Base-by-base conservation (phyloP, 2,888 invertebrate genomes). In the Ochropacha duplaris region DNA sequence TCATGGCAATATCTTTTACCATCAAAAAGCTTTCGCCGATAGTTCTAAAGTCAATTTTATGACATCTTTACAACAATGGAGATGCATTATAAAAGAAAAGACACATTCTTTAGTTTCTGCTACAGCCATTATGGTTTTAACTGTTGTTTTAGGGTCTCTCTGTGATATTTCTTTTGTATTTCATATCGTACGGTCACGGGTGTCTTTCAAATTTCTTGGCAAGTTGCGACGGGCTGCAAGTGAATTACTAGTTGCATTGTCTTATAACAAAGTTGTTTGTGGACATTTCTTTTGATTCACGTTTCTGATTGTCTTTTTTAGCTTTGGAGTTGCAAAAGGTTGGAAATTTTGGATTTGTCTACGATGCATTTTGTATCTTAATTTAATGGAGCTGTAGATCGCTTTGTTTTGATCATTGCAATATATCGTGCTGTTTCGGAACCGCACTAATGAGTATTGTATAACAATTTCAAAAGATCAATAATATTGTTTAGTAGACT, bases 21-120 rank as follows among this genome's bases (percentile, higher is more conserved):
- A 84, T 89, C 86, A 88, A 90, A 52, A 52, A 90, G 89, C 86
- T 86, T 84, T 88, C 79, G 85, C 88, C 88, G 86, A 86, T 86
- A 65, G 78, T 80, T 82, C 78, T 84, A 79, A 85, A 87, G 87
- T 88, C 85, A 89, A 90, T 90, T 90, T 91, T 90, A 92, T 87
- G 90, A 88, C 88, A 83, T 86, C 79, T 73, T 69, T 71, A 78
- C 77, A 81, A 90, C 86, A 89, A 90, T 78, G 70, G 83, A 69
- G 65, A 71, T 68, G 78, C 78, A 84, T 87, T 86, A 84, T 82
- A 72, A 77, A 80, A 86, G 84, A 85, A 87, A 86, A 88, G 83
- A 79, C 71, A 79, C 79, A 83, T 88, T 86, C 86, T 78, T 73
- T 74, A 76, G 82, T 78, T 76, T 74, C 72, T 80, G 68, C 84